Conservation (phyloP, 2,888 invertebrate species). For the Ochropacha duplaris region DNA sequence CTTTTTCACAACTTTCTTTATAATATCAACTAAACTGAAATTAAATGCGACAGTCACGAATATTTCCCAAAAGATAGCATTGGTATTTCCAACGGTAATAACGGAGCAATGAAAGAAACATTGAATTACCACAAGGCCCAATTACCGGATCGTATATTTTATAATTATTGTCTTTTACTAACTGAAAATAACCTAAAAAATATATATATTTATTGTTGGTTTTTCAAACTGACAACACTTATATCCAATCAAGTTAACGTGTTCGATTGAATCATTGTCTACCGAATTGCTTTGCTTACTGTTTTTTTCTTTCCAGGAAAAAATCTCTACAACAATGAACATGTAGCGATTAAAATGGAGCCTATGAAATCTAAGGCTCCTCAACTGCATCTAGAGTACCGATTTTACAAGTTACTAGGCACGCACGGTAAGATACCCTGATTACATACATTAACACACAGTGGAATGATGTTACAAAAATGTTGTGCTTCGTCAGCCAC, state of each 20-base stretch:
- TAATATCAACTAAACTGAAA: background rate
- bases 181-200: no score
- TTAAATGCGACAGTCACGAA: background rate
- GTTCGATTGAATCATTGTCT: background rate
- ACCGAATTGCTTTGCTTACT: background rate
- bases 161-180: no score
- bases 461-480: slow-evolving; percentile 20
- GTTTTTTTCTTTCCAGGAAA: slow-evolving; percentile 89
- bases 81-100: no score
- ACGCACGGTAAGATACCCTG: slow-evolving; percentile 90
- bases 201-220: no score
- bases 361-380: slow-evolving; percentile 99
- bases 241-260: background rate
- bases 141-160: no score
- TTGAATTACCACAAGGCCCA: no score
- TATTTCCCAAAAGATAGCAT: background rate
- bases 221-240: background rate
- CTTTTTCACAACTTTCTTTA: background rate
- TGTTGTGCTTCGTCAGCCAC: slow-evolving; percentile 16
- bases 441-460: slow-evolving; percentile 25
- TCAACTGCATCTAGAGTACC: slow-evolving; percentile 99
- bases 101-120: background rate
- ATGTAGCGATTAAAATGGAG: slow-evolving; percentile 99
- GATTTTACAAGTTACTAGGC: slow-evolving; percentile 99
- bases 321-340: slow-evolving; percentile 99